Base-by-base conservation (phyloP, 2,113 vertebrate species). In the Dermatemys mawii region DNA sequence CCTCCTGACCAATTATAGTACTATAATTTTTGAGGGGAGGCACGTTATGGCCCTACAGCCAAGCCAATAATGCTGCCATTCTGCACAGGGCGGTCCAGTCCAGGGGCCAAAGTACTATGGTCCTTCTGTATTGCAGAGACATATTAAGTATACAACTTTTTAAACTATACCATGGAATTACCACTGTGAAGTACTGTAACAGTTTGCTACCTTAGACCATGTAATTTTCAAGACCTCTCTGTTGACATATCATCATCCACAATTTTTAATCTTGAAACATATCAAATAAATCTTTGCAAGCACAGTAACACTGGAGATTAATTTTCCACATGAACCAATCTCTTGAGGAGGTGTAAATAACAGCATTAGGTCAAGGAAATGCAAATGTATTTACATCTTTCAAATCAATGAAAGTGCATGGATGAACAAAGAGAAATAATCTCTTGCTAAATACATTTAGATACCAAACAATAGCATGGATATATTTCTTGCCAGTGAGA, bases 341-440 rank as follows among this genome's bases (percentile, higher is more conserved):
- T 80, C 13, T 11, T 67, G 53, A 57, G 67, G 11, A 92, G 4
- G 7, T 83, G 2, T 75, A 86, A 78, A 29, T 54, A 17, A 35
- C 89, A 11, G 10, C 41, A 86, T 27, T 88, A 24, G 67, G 5
- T 41, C 60, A 22, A 22, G 46, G 32, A 92, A 91, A 35, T 83
- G 53, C 4, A 75, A 78, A 57, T 2, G n/a, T 38, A 76, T 91
- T 92, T 92, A 21, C 41, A 49, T 90, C 90, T 93, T 93, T 92
- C 54, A 88, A 46, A 90, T 60, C 54, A 57, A 19, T 60, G 57
- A 91, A 90, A 2, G 35, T 88, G 88, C 84, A 83, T 41, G 38
- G 81, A 63, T 57, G 27, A 95, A 53, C 53, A 92, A 92, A 60
- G 57, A 88, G 67, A 79, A 91, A 84, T 81, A 93, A 96, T 57